phyloP scores from a whole-genome alignment of 1,140 invertebrate species.

The Megalopta genalis region DNA sequence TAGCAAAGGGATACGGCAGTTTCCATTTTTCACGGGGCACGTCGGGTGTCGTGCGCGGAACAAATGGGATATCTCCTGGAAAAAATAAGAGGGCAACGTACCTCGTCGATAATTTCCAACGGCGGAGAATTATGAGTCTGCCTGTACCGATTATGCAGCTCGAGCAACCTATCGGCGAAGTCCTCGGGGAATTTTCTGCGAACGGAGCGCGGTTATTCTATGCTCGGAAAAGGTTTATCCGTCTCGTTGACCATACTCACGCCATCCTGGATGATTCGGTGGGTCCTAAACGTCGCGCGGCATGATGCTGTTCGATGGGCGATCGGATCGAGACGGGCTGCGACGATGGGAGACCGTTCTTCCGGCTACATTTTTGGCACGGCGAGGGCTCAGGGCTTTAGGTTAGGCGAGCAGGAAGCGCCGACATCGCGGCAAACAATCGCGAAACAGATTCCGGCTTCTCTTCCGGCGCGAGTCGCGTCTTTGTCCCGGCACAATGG shows the following conservation, averaged over 20 bases:
- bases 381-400: neutral
- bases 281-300: too few relatives aligned
- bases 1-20: neutral
- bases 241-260: too few relatives aligned
- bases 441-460: slow-evolving; percentile 24
- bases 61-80: neutral
- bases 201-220: neutral
- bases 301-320: too few relatives aligned
- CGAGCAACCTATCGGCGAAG: slow-evolving; percentile 81
- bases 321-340: too few relatives aligned
- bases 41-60: neutral
- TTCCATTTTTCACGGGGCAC: neutral
- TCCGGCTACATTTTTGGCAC: neutral
- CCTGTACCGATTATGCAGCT: slow-evolving; percentile 84
- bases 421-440: slow-evolving; percentile 12
- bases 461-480: neutral
- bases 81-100: slow-evolving; percentile 65
- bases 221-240: neutral
- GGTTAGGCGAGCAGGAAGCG: slow-evolving; percentile 22
- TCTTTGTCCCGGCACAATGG: slow-evolving; percentile 1
- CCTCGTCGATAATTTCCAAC: slow-evolving; percentile 83
- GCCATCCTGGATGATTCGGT: slow-evolving; percentile 9
- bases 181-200: neutral
- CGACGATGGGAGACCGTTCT: too few relatives aligned
- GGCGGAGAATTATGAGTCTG: slow-evolving; percentile 82